Evolutionary conservation across 2,113 vertebrate genomes (phyloP).

Genomic region (Dermatemys mawii): DNA sequence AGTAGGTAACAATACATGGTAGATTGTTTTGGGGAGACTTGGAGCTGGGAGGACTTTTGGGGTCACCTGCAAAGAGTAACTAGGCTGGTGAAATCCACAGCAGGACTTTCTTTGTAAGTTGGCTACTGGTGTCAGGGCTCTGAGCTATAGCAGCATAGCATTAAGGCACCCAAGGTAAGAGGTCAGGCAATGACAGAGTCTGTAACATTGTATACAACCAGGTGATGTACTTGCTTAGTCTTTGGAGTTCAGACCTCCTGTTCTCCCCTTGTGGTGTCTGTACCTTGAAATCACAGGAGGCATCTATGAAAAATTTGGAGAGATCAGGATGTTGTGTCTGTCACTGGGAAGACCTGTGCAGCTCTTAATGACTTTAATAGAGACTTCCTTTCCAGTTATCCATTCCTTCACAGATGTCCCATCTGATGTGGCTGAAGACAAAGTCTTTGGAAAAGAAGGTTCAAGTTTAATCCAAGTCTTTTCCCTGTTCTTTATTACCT

Average conservation of each 20-base stretch:
- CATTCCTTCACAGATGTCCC: background rate
- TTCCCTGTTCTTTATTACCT: background rate
- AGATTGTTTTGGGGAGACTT: background rate
- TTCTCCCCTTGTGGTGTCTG: background rate
- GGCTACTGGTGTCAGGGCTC: background rate
- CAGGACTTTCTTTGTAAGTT: background rate
- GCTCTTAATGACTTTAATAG: fast-evolving
- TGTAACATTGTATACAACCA: background rate
- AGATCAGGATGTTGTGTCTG: background rate
- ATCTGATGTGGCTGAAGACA: background rate
- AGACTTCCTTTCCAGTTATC: background rate
- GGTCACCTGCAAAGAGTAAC: background rate
- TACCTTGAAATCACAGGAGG: background rate
- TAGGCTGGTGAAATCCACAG: background rate
- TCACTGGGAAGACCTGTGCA: background rate
- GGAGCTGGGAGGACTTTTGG: background rate
- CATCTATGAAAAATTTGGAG: background rate
- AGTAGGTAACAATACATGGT: background rate
- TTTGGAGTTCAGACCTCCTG: background rate
- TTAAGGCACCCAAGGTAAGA: background rate
- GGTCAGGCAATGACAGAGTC: background rate
- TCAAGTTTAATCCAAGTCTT: background rate
- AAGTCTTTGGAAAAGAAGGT: background rate
- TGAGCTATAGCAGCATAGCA: background rate
- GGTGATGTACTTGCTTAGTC: background rate